Base-by-base conservation (phyloP, 2,113 vertebrate species). In the Prolemur simus region DNA sequence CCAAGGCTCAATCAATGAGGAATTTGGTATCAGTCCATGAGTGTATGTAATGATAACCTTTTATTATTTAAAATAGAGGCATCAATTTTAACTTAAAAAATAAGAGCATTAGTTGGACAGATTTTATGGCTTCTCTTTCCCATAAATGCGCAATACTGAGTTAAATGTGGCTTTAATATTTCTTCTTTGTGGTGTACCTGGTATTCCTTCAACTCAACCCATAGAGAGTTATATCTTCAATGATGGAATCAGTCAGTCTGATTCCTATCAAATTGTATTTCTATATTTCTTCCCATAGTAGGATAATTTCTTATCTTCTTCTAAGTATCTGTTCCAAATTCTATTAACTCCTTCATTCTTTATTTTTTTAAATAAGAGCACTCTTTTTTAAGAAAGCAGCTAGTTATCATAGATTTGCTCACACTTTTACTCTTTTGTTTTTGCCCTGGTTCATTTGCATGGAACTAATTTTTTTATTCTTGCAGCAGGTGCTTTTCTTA, bases 311-410 rank as follows among this genome's bases (percentile, higher is more conserved):
- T 74, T 56, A 0, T 60, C 85, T 91, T 88, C 45, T 94, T 89
- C n/a, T 89, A 94, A 81, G 80, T 76, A 15, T 85, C 23, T 69
- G 27, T 92, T 96, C 32, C 27, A 87, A 94, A 87, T 56, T 71
- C 14, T n/a, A 63, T 82, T 71, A 89, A 42, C n/a, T 15, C 37
- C 10, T 91, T 68, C 20, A 60, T 85, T 54, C 32, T 27, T 64
- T 29, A 54, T 52, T 52, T n/a, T n/a, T 74, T 47, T 87, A 73
- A 60, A 18, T 63, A 86, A 76, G 21, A 60, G 8, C 2, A 89
- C 23, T 76, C 29, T 74, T 80, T 12, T 73, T 66, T 54, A 81
- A 82, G 18, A 64, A 94, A 87, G 63, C 1, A 91, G 13, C 29
- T 42, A 37, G 6, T 8, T 17, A 52, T 32, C 21, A 29, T 45